Conservation (phyloP, 2,888 invertebrate species). For the Oxytorus armatus region DNA sequence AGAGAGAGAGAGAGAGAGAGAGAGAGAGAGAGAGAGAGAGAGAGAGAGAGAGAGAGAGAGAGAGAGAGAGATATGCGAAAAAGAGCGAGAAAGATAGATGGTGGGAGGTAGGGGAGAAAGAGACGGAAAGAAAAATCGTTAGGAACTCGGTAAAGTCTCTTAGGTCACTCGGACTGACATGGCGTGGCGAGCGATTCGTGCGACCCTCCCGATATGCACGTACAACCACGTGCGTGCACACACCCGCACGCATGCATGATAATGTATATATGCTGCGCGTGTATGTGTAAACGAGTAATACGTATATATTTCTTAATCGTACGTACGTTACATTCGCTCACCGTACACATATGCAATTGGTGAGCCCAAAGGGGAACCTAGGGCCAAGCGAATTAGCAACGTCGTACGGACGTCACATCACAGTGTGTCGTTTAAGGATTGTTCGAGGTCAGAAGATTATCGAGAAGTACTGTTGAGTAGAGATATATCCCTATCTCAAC, state of each 20-base stretch:
- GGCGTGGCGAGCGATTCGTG: conserved; percentile 69
- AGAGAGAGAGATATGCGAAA: conserved; percentile 67
- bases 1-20: neutral
- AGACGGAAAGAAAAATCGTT: conserved; percentile 77
- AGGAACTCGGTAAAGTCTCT: conserved; percentile 76
- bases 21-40: conserved; percentile 65
- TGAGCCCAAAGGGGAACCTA: conserved; percentile 61
- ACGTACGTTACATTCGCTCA: conserved; percentile 13
- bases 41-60: conserved; percentile 34
- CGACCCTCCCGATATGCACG: conserved; percentile 56
- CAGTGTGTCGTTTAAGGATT: conserved; percentile 65
- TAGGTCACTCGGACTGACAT: conserved; percentile 76
- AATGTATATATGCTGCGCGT: neutral
- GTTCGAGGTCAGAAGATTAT: conserved; percentile 71
- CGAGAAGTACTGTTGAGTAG: conserved; percentile 15
- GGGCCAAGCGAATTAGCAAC: conserved; percentile 70
- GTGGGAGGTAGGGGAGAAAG: conserved; percentile 53
- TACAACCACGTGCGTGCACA: conserved; percentile 26
- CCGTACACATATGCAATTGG: conserved; percentile 36
- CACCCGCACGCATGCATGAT: conserved; percentile 1
- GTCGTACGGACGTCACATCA: conserved; percentile 67
- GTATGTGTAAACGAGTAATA: neutral
- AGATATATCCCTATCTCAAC: neutral
- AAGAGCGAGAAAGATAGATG: conserved; percentile 27
- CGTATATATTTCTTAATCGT: conserved; percentile 9